Base-by-base conservation (phyloP, 2,888 invertebrate species). In the Carcina quercana region DNA sequence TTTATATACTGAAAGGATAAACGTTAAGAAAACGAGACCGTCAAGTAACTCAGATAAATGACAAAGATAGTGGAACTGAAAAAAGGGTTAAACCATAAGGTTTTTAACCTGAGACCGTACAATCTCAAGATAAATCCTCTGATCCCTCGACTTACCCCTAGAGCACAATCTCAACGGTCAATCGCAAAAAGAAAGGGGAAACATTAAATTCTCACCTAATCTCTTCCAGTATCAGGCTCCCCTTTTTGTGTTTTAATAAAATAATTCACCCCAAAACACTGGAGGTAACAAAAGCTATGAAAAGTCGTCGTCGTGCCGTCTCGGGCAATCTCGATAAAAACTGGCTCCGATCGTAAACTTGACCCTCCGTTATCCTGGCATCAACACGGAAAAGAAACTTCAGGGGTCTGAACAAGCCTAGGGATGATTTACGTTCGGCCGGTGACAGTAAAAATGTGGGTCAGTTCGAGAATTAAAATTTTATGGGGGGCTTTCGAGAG, bases 311-410 rank as follows among this genome's bases (percentile, higher is more conserved):
- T 28, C 32, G 58, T 47, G 42, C 43, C 53, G 50, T 42, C 41
- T 58, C 47, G 62, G 62, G 59, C 68, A 72, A 78, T 78, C 76
- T 71, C 71, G 76, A 78, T 78, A 76, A 76, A 69, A 75, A 68
- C 67, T 59, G 60, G 65, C 55, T n/a, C 46, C 59, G 66, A 64
- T 75, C 70, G 67, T 78, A 78, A 79, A 76, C 66, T 67, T 67
- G 70, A 74, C 78, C 78, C 70, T 61, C 59, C 48, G 53, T 71
- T 76, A 73, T 74, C 73, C 62, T 53, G 48, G 47, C 45, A 76
- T 73, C 73, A 67, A 72, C 72, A 67, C 65, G 66, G 49, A 62
- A n/a, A n/a, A n/a, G n/a, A n/a, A 68, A 67, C 30, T 50, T 50
- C 37, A 40, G 38, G 42, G 41, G 41, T 42, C 47, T 40, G 37